phyloP scores from a whole-genome alignment of 2,797 vertebrate genomes.

The Siniperca undulata region DNA sequence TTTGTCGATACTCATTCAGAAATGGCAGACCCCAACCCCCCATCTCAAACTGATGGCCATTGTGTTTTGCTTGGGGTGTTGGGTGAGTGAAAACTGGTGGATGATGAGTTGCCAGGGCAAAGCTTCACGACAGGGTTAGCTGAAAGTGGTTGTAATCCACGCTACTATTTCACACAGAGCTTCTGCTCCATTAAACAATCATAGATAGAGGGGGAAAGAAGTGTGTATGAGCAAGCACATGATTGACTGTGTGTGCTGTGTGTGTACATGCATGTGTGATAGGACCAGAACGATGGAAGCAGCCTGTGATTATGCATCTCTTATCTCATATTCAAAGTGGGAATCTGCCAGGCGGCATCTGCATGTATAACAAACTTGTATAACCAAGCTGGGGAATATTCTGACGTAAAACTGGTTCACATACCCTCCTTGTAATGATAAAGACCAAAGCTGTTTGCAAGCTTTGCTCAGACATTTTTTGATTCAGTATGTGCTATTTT shows the following conservation, averaged over 20 bases:
- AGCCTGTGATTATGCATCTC: conserved; percentile 62
- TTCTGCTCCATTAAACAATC: conserved; percentile 47
- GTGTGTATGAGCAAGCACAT: conserved; percentile 6
- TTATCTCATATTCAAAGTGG: conserved; percentile 58
- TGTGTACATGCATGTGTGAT: conserved; percentile 27
- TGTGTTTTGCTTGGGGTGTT: conserved; percentile 26
- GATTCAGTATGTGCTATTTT: not conserved
- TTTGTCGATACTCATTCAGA: conserved; percentile 30
- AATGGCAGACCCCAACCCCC: not conserved
- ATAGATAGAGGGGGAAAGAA: not conserved
- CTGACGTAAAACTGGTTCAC: conserved; percentile 30
- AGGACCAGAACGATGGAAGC: conserved; percentile 38
- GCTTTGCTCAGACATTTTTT: conserved; percentile 11
- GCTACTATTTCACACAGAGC: conserved; percentile 25
- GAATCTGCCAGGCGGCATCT: conserved; percentile 40
- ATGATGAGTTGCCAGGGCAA: conserved; percentile 53
- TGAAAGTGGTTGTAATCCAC: conserved; percentile 30
- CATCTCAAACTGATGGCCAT: conserved; percentile 18
- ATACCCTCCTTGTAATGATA: not conserved
- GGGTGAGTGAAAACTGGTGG: conserved; percentile 30
- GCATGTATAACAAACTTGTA: conserved; percentile 38
- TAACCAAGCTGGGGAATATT: conserved; percentile 8
- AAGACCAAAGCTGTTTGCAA: conserved; percentile 10
- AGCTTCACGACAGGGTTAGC: not conserved
- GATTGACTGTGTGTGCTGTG: not conserved